These are phyloP conservation scores for Syrrhaptes paradoxus DNA, from an alignment of 2,113 vertebrate species.

Conservation along the genomic window DNA sequence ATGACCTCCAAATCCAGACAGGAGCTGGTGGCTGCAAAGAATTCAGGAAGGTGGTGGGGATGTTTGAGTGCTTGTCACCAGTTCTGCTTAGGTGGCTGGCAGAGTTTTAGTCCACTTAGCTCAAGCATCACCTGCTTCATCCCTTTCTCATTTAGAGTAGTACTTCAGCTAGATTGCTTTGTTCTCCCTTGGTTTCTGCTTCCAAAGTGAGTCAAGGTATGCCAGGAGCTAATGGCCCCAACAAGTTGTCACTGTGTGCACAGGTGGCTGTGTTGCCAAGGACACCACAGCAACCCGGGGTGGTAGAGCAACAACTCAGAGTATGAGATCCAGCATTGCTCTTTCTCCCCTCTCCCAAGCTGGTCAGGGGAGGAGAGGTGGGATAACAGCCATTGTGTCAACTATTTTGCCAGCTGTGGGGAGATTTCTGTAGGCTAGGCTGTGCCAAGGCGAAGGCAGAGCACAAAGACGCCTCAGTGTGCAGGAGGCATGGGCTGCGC, in stretches of 20 bases:
- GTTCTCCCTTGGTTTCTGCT: background rate
- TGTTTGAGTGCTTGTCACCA: background rate
- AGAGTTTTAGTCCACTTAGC: background rate
- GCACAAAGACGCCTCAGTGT: background rate
- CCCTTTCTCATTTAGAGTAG: background rate
- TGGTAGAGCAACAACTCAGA: background rate
- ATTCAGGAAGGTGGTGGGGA: background rate
- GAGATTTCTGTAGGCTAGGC: background rate
- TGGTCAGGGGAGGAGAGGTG: background rate
- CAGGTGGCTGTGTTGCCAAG: background rate
- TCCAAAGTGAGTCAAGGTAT: accelerated
- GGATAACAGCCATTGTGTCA: background rate
- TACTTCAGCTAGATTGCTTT: background rate
- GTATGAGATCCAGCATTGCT: background rate
- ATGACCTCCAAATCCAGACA: background rate
- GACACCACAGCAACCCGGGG: accelerated
- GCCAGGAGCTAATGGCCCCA: background rate
- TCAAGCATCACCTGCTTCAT: background rate
- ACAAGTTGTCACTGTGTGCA: background rate
- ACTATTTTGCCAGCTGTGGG: background rate
- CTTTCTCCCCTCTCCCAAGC: background rate
- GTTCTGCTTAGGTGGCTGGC: background rate
- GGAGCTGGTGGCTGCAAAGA: background rate
- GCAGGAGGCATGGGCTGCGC: background rate
- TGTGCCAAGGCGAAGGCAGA: background rate